Evolutionary conservation across 2,797 vertebrate genomes (phyloP).

Genomic region (Karalla daura): DNA sequence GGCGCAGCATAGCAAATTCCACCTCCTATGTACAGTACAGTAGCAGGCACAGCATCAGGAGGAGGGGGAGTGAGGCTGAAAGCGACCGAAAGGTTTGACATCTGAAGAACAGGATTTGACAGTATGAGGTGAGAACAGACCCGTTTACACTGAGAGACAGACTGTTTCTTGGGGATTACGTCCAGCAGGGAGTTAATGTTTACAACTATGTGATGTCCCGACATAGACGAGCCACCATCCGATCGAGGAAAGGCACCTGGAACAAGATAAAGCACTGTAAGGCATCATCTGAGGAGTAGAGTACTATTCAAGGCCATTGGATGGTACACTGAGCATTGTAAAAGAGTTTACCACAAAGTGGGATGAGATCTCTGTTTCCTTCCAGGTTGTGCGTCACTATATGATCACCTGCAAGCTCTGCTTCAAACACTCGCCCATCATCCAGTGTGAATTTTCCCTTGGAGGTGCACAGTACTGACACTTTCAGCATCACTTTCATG

Average conservation of each 20-base stretch:
- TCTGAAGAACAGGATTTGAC: too few species aligned
- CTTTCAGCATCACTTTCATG: not conserved
- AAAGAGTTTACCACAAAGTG: conserved; percentile 72
- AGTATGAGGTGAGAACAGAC: conserved; percentile 64
- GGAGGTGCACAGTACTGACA: not conserved
- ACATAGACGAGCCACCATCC: conserved; percentile 13
- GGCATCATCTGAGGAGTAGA: too few species aligned
- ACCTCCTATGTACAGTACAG: conserved; percentile 83
- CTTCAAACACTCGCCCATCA: conserved; percentile 84
- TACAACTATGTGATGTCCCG: conserved; percentile 82
- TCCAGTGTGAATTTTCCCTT: conserved; percentile 87
- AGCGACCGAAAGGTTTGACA: not conserved
- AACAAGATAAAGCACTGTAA: not conserved
- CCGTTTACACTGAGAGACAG: conserved; percentile 81
- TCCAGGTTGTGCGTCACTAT: conserved; percentile 55
- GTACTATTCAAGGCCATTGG: not conserved
- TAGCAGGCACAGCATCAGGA: not conserved
- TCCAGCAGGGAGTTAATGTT: conserved; percentile 80
- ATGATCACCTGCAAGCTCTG: conserved; percentile 83
- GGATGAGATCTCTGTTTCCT: conserved; percentile 30
- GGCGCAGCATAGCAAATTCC: conserved; percentile 83
- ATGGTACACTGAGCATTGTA: not conserved
- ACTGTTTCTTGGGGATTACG: conserved; percentile 74
- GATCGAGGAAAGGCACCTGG: conserved; percentile 37
- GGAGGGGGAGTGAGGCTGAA: too few species aligned